Base-by-base conservation (phyloP, 2,888 invertebrate species). In the Venusia cambrica region DNA sequence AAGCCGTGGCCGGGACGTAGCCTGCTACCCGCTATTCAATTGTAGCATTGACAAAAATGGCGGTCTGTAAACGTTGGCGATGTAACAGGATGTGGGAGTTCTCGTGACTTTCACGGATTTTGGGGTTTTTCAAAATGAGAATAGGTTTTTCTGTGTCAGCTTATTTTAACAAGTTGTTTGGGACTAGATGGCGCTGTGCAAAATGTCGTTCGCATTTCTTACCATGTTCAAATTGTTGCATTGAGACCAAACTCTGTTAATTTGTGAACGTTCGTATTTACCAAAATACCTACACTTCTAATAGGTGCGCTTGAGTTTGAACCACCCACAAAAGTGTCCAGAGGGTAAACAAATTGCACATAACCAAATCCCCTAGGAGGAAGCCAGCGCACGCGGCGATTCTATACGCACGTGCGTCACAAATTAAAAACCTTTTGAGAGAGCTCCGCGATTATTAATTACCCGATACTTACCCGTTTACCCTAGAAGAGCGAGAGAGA, bases 391-490 rank as follows among this genome's bases (percentile, higher is more conserved):
- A 77, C 85, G 81, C 76, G 79, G 51, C 73, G 69, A 71, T 78
- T 75, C 73, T 78, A 36, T 57, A 59, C 59, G 80, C 84, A 80
- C 84, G 84, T 80, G 84, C 63, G 56, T 45, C 52, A 68, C 71
- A 75, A 85, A 84, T 81, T 81, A 77, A 80, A 83, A 80, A 73
- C 73, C 73, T 75, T 78, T 77, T 63, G 36, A 40, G 31, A 31
- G 29, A 58, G 56, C 59, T 44, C 53, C 56, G 61, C 62, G 66
- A 67, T 70, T 76, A 76, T 79, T 79, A 78, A 78, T 79, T 72
- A 79, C 68, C 62, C 64, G 52, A 60, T 61, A 57, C 66, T 62
- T 49, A 50, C 5, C 9, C 34, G 15, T 22, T 37, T 38, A 35
- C 35, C 33, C 47, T 24, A 22, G 13, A 22, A 50, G 56, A 69